phyloP scores from a whole-genome alignment of 2,113 vertebrate species.

The Stegostoma tigrinum region DNA sequence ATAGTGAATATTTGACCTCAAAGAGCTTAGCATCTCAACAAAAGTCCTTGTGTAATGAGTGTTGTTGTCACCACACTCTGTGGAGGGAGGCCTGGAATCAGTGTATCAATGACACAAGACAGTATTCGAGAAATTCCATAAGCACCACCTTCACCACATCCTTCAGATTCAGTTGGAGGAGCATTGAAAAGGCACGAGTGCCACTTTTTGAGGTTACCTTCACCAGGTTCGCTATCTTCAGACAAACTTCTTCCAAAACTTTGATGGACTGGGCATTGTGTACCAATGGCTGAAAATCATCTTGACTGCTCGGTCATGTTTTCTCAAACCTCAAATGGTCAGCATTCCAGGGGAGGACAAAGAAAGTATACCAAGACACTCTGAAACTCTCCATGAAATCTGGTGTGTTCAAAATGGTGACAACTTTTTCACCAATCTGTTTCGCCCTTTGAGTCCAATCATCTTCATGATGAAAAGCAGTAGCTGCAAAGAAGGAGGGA shows the following conservation, averaged over 20 bases:
- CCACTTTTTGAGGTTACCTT: background rate
- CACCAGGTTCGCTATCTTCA: background rate
- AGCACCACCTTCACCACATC: background rate
- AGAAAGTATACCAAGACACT: background rate
- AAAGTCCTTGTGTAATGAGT: background rate
- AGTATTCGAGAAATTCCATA: background rate
- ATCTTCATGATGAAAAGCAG: background rate
- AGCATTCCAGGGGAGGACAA: background rate
- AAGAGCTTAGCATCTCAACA: background rate
- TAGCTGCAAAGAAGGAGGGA: background rate
- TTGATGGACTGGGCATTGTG: background rate
- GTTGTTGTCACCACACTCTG: background rate
- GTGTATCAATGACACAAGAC: too few species aligned
- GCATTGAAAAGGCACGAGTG: background rate
- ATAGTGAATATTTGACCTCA: background rate
- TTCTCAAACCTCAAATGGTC: background rate
- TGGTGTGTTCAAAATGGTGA: background rate
- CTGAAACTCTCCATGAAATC: background rate
- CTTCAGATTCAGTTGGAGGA: background rate
- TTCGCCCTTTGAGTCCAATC: background rate
- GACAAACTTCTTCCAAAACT: background rate
- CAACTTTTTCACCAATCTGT: background rate
- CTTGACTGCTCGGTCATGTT: background rate
- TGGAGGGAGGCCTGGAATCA: background rate
- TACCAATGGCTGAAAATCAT: background rate